Percentiles rank a stretch among this genome's conserved stretches.
phyloP scores from a whole-genome alignment of 2,113 vertebrate genomes.

The Thomomys bottae region DNA sequence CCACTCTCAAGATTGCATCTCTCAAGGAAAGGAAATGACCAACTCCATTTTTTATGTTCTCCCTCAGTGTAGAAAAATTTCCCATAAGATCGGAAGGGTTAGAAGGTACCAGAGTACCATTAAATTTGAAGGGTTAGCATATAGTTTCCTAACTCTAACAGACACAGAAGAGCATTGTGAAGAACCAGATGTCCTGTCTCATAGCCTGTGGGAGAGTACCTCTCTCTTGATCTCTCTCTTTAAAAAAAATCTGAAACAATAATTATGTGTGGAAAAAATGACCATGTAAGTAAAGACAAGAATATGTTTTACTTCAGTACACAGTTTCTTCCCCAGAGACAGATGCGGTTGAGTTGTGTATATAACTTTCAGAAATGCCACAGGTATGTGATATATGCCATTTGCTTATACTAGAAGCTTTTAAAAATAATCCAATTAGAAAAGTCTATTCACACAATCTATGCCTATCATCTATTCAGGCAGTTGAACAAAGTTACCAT shows the following conservation, averaged over 20 bases:
- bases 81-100: neutral
- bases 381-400: neutral
- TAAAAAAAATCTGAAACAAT: slow-evolving; percentile 25
- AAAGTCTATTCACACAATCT: neutral
- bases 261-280: neutral
- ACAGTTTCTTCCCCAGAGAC: neutral
- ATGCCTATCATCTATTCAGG: neutral
- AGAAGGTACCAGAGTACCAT: neutral
- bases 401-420: neutral
- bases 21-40: neutral
- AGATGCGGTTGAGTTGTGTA: neutral
- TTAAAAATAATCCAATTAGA: neutral
- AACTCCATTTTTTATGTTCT: neutral
- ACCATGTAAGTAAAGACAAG: slow-evolving; percentile 22
- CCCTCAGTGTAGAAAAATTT: slow-evolving; percentile 28
- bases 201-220: neutral
- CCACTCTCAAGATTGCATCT: neutral
- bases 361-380: neutral
- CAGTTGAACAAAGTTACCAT: no score
- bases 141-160: neutral
- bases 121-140: neutral
- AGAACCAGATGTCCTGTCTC: neutral
- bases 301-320: slow-evolving; percentile 6
- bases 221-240: neutral
- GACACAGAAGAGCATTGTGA: neutral